Percentiles rank a stretch among this genome's conserved stretches.
Evolutionary conservation across 2,113 vertebrate species (phyloP).

Genomic region (Apistogramma diplotaenia): DNA sequence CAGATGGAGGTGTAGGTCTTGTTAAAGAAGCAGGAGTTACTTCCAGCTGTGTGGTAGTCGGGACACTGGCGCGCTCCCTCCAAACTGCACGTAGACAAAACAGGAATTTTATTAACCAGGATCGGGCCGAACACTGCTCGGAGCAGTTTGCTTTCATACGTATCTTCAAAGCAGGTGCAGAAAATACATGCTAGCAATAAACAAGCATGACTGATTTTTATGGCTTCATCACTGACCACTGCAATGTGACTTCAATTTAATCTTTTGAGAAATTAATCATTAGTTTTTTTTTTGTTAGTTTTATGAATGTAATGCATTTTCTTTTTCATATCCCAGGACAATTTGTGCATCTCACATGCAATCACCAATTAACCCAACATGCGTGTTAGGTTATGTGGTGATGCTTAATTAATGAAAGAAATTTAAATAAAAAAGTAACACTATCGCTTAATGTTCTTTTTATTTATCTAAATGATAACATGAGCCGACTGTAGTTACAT

Average conservation of each 20-base stretch:
- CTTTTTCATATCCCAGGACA: too few relatives aligned
- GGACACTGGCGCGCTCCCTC: conserved; percentile 81
- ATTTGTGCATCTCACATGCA: not conserved
- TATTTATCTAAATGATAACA: not conserved
- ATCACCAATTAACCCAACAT: not conserved
- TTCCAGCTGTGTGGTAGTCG: conserved; percentile 84
- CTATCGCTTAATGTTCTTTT: not conserved
- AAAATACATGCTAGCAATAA: not conserved
- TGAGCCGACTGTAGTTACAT: not conserved
- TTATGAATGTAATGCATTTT: not conserved
- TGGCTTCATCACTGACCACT: not conserved
- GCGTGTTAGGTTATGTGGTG: too few relatives aligned
- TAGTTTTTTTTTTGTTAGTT: not conserved
- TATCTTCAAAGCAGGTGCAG: not conserved
- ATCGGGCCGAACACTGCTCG: not conserved
- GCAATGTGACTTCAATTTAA: not conserved
- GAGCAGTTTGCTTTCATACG: not conserved
- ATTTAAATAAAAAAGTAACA: too few relatives aligned
- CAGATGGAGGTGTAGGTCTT: conserved; percentile 83
- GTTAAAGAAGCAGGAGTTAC: conserved; percentile 89
- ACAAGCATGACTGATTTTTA: not conserved
- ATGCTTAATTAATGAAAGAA: too few relatives aligned
- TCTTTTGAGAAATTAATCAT: not conserved
- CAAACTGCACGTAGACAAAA: conserved; percentile 46
- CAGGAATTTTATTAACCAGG: not conserved